Evolutionary conservation across 2,888 invertebrate species (phyloP), one percentile per base, ranked within the genome.

Genomic region (Heliconius sara): DNA sequence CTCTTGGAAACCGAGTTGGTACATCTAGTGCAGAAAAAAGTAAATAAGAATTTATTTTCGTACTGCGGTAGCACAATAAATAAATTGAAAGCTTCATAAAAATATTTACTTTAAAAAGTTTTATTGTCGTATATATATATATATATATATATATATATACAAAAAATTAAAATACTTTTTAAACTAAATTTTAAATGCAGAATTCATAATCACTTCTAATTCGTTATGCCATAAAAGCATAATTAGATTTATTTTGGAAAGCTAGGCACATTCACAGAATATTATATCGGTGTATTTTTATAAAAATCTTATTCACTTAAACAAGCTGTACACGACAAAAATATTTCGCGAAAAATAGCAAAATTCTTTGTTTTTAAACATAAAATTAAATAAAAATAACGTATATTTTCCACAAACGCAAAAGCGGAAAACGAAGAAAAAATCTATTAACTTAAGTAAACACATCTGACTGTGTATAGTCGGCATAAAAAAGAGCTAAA

Each of bases 381-480:
- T 63, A 63, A 63, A 63, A 63, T 30, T 68, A 30, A 68, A 39
- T 39, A n/a, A 68, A 39, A n/a, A 52, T 7, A 52, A 52, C 52
- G 52, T 19, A 52, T 52, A 22, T 22, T 47, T 47, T 19, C 19
- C 47, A 22, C 30, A 68, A n/a, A 39, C 34, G 6, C 5, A 12
- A 9, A 27, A 34, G 1, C 1, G 12, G n/a, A 68, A 39, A 22
- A 13, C n/a, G 25, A 68, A 43, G n/a, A n/a, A 43, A 34, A 60
- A 27, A 25, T 43, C 34, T 39, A 60, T 73, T 60, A 60, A 39
- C 73, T 34, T 34, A 66, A 67, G 67, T 34, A 57, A 67, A 66
- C 25, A 65, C 63, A 74, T 57, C 22, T 34, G 25, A 65, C 25
- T 16, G 34, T 47, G 47, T 66, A 78, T 73, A 78, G 57, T 47